These are phyloP conservation scores for Pygocentrus nattereri DNA, from an alignment of 2,797 vertebrate species.

Conservation along the genomic window DNA sequence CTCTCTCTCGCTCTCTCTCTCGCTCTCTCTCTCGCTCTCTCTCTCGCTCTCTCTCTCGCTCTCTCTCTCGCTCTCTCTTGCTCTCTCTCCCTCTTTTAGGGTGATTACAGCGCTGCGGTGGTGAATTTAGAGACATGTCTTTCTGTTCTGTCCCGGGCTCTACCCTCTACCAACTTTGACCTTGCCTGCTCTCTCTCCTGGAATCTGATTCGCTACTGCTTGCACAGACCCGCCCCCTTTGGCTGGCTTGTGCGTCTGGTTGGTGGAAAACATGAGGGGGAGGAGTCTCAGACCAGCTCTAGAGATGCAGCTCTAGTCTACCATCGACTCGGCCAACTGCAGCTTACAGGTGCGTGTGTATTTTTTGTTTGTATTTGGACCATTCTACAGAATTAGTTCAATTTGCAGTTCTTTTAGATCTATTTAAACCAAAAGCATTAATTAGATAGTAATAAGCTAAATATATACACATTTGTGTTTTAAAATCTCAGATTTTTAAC, in stretches of 20 bases:
- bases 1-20: background rate
- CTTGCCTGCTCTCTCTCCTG: slow-evolving; percentile 93
- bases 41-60: background rate
- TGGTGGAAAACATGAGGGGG: slow-evolving; percentile 88
- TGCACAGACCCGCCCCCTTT: slow-evolving; percentile 90
- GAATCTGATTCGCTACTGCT: slow-evolving; percentile 93
- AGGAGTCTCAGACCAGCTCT: slow-evolving; percentile 91
- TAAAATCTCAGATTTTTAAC: no score
- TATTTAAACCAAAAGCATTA: no score
- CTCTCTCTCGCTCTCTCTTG: background rate
- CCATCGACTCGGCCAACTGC: slow-evolving; percentile 92
- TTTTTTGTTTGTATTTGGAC: no score
- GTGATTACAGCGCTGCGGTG: slow-evolving; percentile 87
- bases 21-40: background rate
- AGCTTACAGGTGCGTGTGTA: slow-evolving; percentile 87
- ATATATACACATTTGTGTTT: no score
- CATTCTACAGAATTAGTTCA: no score
- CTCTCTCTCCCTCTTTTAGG: slow-evolving; percentile 75
- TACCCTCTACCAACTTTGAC: slow-evolving; percentile 89
- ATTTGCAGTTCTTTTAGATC: no score
- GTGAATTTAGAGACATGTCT: slow-evolving; percentile 92
- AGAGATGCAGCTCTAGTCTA: slow-evolving; percentile 92
- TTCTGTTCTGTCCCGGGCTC: slow-evolving; percentile 86
- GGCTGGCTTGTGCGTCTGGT: slow-evolving; percentile 94
- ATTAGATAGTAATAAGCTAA: no score